Base-by-base conservation (phyloP, 2,113 vertebrate genomes). In the Chionodraco myersi region DNA sequence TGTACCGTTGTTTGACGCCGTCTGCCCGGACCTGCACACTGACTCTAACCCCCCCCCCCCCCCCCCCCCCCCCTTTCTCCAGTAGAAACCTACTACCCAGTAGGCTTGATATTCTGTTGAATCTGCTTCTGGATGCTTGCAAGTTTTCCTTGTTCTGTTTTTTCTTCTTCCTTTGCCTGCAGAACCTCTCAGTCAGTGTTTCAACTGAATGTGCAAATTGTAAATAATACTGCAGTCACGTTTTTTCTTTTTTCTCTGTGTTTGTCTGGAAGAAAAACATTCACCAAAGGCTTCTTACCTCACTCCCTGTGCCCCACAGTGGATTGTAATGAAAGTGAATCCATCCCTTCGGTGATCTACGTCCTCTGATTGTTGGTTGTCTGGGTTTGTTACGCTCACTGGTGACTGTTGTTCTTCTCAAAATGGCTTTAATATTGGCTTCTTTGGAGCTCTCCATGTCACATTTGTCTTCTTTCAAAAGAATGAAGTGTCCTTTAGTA, bases 401-500 rank as follows among this genome's bases (percentile, higher is more conserved):
- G 95, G 95, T 95, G 95, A 93, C 90, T 94, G 94, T 94, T 95
- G 89, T 93, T 96, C 96, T 96, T 95, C 93, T 90, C 85, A 92
- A 91, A 94, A 96, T 92, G 92, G 93, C 93, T 94, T 94, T 94
- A 90, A 95, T 94, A 82, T 66, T 85, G 91, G 88, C 90, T 92
- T 94, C 92, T 92, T 94, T 87, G 89, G 90, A 93, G 89, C 89
- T 86, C 84, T 89, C 82, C 62, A 65, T 91, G 89, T 91, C 59
- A 71, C 73, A 92, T 95, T 94, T 89, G 87, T 69, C 84, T 72
- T 65, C 70, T 83, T 58, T 90, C 78, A 80, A 72, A 94, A 92
- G 84, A 92, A 92, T 93, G 93, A 94, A 96, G 95, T 97, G 97
- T 97, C 96, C 96, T 97, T 97, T 96, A 96, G 96, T 96, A 96